Base-by-base conservation (phyloP, 2,113 vertebrate genomes). In the Triplophysa dalaica region DNA sequence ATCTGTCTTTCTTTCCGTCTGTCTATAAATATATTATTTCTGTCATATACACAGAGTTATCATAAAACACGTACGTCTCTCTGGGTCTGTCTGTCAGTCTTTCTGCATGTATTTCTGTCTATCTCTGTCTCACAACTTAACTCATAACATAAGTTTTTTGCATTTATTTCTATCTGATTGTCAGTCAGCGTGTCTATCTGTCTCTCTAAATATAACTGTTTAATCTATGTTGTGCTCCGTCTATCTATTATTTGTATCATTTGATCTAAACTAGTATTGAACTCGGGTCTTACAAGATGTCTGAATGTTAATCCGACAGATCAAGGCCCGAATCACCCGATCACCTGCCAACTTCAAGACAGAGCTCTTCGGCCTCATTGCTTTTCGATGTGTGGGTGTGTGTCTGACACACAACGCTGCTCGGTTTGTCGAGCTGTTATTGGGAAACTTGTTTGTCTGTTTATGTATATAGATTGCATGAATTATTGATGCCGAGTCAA, bases 221-320 rank as follows among this genome's bases (percentile, higher is more conserved):
- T 38, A 3, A 7, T 38, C 33, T 8, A 7, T 8, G 33, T 38
- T 38, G 19, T 67, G 22, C 45, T 29, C 16, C 66, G 45, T 77
- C 26, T 33, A 24, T 58, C 45, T 58, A 9, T 77, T 8, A 9
- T 21, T 38, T 70, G 38, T 50, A 60, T 29, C 33, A 29, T 38
- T 41, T 73, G 54, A 73, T 14, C 56, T 73, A 52, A 52, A 52
- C 14, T 12, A 60, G 29, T 41, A 19, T 41, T 60, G 12, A 58
- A 38, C 56, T 62, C 61, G 61, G 73, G 69, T 77, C 75, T 64
- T 85, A 75, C 81, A 78, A 72, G 60, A 79, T 83, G 78, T 87
- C 81, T 83, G 86, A 82, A 85, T 87, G 86, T 63, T 86, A 87
- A 86, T 86, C 79, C 81, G 84, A 75, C 52, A 61, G 64, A 64